Conservation (phyloP, 1,140 invertebrate genomes). For the Mizuhopecten yessoensis region DNA sequence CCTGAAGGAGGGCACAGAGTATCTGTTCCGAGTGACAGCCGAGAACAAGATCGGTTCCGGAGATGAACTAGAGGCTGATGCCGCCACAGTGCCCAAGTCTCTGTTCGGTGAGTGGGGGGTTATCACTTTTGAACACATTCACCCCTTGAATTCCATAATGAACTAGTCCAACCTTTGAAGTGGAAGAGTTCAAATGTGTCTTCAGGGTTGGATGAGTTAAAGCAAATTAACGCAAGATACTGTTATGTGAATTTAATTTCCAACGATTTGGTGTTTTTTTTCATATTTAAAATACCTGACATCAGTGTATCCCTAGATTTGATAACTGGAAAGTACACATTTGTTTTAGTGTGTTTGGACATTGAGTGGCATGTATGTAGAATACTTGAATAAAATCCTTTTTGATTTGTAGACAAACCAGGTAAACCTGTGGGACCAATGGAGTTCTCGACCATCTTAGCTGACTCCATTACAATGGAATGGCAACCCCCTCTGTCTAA, state of each 20-base stretch:
- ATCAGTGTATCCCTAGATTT: background rate
- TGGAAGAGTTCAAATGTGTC: background rate
- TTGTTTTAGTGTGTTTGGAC: background rate
- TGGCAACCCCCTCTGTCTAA: constrained; percentile 79
- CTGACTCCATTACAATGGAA: constrained; percentile 70
- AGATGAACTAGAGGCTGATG: constrained; percentile 87
- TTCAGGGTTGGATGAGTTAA: background rate
- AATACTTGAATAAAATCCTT: background rate
- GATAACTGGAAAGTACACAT: background rate
- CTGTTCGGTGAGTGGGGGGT: constrained; percentile 91
- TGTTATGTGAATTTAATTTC: too few relatives aligned
- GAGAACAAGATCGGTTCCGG: constrained; percentile 98
- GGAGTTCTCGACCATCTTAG: constrained; percentile 68
- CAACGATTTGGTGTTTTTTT: too few relatives aligned
- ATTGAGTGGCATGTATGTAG: background rate
- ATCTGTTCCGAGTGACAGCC: constrained; percentile 95
- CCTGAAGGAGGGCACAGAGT: constrained; percentile 93
- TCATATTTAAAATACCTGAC: background rate
- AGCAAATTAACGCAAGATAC: too few relatives aligned
- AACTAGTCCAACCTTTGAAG: too few relatives aligned
- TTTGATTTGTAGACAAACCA: constrained; percentile 63
- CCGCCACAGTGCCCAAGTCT: constrained; percentile 94
- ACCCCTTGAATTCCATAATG: too few relatives aligned
- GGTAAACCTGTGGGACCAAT: constrained; percentile 68
- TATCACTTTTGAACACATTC: too few relatives aligned